Percentiles rank a stretch among this genome's conserved stretches.
Conservation (phyloP, 2,113 vertebrate species). For the Laticauda colubrina region DNA sequence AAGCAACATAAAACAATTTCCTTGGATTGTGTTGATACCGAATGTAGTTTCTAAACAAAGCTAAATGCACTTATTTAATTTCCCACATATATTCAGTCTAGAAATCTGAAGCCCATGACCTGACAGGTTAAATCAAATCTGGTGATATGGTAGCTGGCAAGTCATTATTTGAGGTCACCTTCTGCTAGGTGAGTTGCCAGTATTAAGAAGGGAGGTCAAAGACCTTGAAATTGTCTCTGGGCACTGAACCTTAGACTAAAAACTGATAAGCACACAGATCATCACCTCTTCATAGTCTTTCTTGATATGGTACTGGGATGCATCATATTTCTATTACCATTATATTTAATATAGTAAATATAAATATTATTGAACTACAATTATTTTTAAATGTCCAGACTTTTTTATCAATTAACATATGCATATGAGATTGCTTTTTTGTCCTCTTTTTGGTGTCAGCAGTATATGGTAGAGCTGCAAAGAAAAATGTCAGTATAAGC, state of each 20-base stretch:
- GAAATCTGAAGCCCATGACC: background rate
- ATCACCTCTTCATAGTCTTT: background rate
- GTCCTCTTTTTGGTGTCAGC: background rate
- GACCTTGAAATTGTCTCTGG: background rate
- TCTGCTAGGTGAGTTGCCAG: background rate
- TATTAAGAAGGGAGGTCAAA: background rate
- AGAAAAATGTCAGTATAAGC: background rate
- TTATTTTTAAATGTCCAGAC: background rate
- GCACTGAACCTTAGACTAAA: background rate
- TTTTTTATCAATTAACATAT: background rate
- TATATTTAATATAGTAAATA: background rate
- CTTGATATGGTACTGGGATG: background rate
- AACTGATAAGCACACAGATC: too few species aligned
- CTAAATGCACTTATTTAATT: background rate
- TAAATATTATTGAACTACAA: background rate
- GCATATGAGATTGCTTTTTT: background rate
- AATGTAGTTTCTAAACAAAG: constrained; percentile 9
- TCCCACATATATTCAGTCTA: background rate
- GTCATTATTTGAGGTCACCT: background rate
- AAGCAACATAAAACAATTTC: background rate
- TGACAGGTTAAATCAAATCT: background rate
- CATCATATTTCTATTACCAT: background rate
- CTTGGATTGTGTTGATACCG: background rate
- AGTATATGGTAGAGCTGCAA: background rate
- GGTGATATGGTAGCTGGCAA: background rate